Evolutionary conservation across 2,888 invertebrate genomes (phyloP), one percentile per base, ranked within the genome.

Genomic region (Geotrupes spiniger): DNA sequence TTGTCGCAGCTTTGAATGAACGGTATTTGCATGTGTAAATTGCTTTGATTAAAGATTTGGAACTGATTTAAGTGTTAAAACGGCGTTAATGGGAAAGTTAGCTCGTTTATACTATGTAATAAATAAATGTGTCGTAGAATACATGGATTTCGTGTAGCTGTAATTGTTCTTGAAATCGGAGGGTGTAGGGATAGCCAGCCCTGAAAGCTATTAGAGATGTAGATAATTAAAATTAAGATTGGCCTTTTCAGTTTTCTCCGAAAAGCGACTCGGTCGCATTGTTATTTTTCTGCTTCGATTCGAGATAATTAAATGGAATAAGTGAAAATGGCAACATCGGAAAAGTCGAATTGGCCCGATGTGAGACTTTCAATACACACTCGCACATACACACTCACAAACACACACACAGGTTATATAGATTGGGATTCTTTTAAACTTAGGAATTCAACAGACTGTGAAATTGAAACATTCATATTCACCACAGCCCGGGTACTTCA

Each of bases 391-490:
- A 2, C 11, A n/a, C 15, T 44, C 11, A 43, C 17, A 37, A 16
- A 11, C 40, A 26, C 21, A 46, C 12, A 37, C 14, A 33, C 36
- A 38, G 17, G 15, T 16, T 11, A 31, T 27, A 29, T 33, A 33
- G 45, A 41, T 53, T 46, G 26, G 48, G 42, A 48, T 51, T 52
- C 47, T 52, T 54, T 51, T 46, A 49, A 51, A 53, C 50, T 54
- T 46, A 45, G 44, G 49, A 37, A 49, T 50, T 42, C 58, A 53
- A 56, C 58, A 52, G 56, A 56, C 52, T 58, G 56, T 58, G 58
- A 58, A 58, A 58, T 58, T 58, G 58, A 58, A 58, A 58, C 56
- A 58, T 58, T 58, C 56, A 58, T 58, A 58, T 58, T 56, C 56
- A 52, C 52, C 42, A 39, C 48, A 36, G 27, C 28, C 33, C 44